Conservation (phyloP, 92 coral and sea anemone genomes). For the Porites cylindrica region DNA sequence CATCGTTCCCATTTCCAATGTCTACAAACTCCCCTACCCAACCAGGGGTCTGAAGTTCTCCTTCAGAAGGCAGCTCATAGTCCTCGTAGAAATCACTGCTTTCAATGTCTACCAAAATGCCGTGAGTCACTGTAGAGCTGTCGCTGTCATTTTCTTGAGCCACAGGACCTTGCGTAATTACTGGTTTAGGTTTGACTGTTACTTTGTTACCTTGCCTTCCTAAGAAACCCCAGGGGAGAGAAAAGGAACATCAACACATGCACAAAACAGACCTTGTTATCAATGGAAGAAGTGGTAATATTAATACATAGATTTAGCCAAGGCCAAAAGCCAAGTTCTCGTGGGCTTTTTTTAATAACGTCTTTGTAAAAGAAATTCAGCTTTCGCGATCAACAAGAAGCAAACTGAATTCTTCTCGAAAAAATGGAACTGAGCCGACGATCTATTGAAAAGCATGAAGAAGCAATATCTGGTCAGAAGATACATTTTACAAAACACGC, state of each 20-base stretch:
- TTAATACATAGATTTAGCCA: too few relatives aligned
- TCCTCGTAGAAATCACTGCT: conserved; percentile 21
- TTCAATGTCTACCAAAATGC: conserved; percentile 3
- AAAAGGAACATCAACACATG: not conserved
- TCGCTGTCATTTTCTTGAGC: conserved; percentile 24
- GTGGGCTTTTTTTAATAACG: too few relatives aligned
- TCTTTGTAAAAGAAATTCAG: too few relatives aligned
- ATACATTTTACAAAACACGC: too few relatives aligned
- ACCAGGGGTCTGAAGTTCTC: conserved; percentile 32
- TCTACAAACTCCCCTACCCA: conserved; percentile 41
- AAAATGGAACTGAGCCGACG: too few relatives aligned
- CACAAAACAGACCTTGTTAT: not conserved
- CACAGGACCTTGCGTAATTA: not conserved
- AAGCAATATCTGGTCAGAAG: too few relatives aligned
- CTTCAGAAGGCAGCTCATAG: conserved; percentile 37
- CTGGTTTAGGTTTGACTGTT: conserved; percentile 12
- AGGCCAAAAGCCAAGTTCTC: too few relatives aligned
- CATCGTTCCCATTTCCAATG: conserved; percentile 15
- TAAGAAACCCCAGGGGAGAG: not conserved
- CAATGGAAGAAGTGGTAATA: too few relatives aligned
- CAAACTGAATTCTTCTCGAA: too few relatives aligned
- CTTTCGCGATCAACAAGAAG: too few relatives aligned
- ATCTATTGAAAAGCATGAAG: too few relatives aligned
- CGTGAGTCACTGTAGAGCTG: not conserved
- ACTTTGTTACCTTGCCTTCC: conserved; percentile 19